A percentile compares a stretch with the other conserved stretches of the same genome.
phyloP scores from a whole-genome alignment of 2,797 vertebrate genomes.

The Hipposideros larvatus region DNA sequence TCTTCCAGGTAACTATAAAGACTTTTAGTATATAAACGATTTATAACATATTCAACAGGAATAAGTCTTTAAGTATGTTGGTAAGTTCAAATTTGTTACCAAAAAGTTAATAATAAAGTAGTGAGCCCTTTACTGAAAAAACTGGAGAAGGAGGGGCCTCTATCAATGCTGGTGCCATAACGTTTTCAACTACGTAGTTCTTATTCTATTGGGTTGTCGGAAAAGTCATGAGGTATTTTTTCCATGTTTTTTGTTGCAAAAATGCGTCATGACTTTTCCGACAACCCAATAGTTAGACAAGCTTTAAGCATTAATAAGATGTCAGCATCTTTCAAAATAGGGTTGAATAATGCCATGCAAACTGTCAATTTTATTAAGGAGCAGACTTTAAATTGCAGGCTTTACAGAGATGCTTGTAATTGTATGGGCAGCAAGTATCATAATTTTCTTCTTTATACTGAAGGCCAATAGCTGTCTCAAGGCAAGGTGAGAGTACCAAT shows the following conservation, averaged over 20 bases:
- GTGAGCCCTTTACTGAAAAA: conserved; percentile 28
- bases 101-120: conserved; percentile 26
- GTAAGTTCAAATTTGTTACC: conserved; percentile 46
- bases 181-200: conserved; percentile 20
- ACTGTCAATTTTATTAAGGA: conserved; percentile 64
- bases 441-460: conserved; percentile 51
- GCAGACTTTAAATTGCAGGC: conserved; percentile 47
- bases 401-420: conserved; percentile 60
- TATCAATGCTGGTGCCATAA: neutral
- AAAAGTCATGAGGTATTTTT: no score
- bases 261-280: no score
- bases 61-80: neutral
- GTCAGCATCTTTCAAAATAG: conserved; percentile 58
- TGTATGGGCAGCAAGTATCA: conserved; percentile 37
- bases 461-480: conserved; percentile 43
- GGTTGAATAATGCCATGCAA: conserved; percentile 45
- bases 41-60: conserved; percentile 36
- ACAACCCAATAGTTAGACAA: neutral
- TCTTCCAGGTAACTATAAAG: conserved; percentile 18
- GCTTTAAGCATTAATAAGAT: conserved; percentile 50
- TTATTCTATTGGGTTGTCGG: neutral
- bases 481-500: conserved; percentile 5
- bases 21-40: conserved; percentile 12
- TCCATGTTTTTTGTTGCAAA: no score
- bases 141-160: neutral